Evolutionary conservation across 1,140 invertebrate genomes (phyloP).

Genomic region (Mamestra configurata): DNA sequence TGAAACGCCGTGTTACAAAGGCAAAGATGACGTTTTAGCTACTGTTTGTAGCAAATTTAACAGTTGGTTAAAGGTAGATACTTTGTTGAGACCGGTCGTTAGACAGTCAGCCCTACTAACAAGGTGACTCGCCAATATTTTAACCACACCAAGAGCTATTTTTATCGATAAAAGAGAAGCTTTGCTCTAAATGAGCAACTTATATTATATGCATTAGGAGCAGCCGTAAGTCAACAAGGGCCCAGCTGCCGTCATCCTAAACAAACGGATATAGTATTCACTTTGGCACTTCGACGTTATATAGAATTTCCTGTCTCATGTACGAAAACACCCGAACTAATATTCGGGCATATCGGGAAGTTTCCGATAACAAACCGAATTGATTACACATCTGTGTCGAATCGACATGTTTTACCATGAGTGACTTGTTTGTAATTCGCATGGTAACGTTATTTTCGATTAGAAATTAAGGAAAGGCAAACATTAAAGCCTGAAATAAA

Average conservation of each 20-base stretch:
- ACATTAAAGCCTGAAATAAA: no score
- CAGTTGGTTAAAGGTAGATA: no score
- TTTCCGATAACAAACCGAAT: conserved; percentile 1
- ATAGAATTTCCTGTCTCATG: conserved; percentile 40
- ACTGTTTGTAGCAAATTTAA: no score
- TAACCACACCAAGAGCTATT: background rate
- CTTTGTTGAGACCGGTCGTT: no score
- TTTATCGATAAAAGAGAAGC: background rate
- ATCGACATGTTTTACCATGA: background rate
- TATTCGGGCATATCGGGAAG: background rate
- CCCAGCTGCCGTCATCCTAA: conserved; percentile 37
- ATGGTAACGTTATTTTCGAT: no score
- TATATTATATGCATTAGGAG: conserved; percentile 19
- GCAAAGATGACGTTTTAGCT: no score
- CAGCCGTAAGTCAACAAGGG: background rate
- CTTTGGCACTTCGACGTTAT: conserved; percentile 30
- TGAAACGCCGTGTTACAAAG: no score
- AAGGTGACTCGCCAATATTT: background rate
- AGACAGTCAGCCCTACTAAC: no score
- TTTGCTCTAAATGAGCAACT: conserved; percentile 7
- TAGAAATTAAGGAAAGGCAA: no score
- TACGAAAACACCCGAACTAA: conserved; percentile 16
- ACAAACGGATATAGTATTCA: conserved; percentile 40
- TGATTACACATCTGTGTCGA: background rate
- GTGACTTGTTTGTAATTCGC: no score